phyloP scores from a whole-genome alignment of 2,113 vertebrate genomes.

The Chinchilla lanigera region DNA sequence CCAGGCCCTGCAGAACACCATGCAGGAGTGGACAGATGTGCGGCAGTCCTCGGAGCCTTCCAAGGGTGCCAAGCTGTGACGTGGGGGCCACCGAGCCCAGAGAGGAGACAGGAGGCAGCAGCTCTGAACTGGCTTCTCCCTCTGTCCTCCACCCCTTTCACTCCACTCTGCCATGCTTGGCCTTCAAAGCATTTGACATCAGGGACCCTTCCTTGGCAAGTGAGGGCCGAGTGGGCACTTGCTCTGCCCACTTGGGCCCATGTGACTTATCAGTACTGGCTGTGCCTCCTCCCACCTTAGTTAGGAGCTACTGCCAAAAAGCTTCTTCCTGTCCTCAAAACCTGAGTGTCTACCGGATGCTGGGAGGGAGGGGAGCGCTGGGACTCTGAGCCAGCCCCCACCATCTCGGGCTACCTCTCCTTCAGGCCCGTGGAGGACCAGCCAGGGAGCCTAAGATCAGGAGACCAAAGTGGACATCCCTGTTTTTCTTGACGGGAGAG shows the following conservation, averaged over 20 bases:
- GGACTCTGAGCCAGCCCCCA: slow-evolving; percentile 42
- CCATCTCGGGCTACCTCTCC: slow-evolving; percentile 35
- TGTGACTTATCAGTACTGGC: slow-evolving; percentile 47
- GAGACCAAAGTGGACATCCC: slow-evolving; percentile 47
- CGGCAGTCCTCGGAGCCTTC: slow-evolving; percentile 95
- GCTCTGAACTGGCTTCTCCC: background rate
- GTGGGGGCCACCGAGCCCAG: accelerated
- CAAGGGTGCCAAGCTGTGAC: slow-evolving; percentile 91
- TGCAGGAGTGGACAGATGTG: slow-evolving; percentile 99
- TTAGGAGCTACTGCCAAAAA: slow-evolving; percentile 74
- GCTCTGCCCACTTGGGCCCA: background rate
- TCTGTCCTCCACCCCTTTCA: background rate
- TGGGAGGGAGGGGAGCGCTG: background rate
- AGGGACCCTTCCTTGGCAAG: slow-evolving; percentile 59
- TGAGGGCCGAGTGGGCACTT: background rate
- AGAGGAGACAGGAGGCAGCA: slow-evolving; percentile 1
- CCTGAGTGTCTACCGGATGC: background rate
- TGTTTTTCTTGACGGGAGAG: background rate
- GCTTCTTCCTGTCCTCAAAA: slow-evolving; percentile 12
- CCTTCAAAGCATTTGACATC: slow-evolving; percentile 72
- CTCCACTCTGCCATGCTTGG: slow-evolving; percentile 54
- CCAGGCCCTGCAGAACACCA: slow-evolving; percentile 97
- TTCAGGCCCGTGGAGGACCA: slow-evolving; percentile 5
- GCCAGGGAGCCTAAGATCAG: slow-evolving; percentile 7
- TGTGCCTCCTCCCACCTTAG: slow-evolving; percentile 57